Percentiles rank a stretch among this genome's conserved stretches.
These are phyloP conservation scores for Panonychus citri DNA, from an alignment of 1,140 invertebrate genomes.

Conservation along the genomic window DNA sequence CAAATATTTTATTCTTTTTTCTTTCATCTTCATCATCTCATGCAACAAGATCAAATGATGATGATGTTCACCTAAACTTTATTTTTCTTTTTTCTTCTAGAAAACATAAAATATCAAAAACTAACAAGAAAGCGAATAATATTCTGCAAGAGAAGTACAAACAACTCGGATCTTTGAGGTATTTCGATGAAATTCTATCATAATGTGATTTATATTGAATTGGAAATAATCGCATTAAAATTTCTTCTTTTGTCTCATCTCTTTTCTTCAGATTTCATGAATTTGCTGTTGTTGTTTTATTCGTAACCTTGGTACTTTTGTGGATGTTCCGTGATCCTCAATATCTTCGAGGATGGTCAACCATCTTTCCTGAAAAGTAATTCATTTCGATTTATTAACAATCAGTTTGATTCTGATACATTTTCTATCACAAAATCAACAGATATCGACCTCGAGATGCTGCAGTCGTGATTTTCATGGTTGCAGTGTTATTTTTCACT, in stretches of 20 bases:
- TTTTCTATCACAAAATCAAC: background rate
- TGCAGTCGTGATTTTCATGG: constrained; percentile 50
- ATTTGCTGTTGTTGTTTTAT: constrained; percentile 23
- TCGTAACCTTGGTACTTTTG: constrained; percentile 26
- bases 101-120: background rate
- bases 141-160: constrained; percentile 42
- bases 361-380: constrained; percentile 18
- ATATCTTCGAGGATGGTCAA: constrained; percentile 29
- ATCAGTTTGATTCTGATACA: background rate
- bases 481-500: constrained; percentile 50
- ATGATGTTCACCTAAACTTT: no score
- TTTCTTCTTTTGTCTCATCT: constrained; percentile 3
- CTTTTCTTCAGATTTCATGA: constrained; percentile 25
- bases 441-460: constrained; percentile 35
- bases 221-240: background rate
- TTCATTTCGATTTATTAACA: background rate
- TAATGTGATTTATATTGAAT: no score
- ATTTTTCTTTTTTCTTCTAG: background rate
- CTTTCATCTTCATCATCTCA: no score
- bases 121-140: constrained; percentile 1
- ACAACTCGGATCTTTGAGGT: constrained; percentile 45
- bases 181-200: background rate
- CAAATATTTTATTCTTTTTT: no score
- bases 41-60: no score
- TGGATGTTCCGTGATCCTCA: constrained; percentile 32